These are phyloP conservation scores for Vespertilio murinus DNA, from an alignment of 2,797 vertebrate species.

Conservation along the genomic window DNA sequence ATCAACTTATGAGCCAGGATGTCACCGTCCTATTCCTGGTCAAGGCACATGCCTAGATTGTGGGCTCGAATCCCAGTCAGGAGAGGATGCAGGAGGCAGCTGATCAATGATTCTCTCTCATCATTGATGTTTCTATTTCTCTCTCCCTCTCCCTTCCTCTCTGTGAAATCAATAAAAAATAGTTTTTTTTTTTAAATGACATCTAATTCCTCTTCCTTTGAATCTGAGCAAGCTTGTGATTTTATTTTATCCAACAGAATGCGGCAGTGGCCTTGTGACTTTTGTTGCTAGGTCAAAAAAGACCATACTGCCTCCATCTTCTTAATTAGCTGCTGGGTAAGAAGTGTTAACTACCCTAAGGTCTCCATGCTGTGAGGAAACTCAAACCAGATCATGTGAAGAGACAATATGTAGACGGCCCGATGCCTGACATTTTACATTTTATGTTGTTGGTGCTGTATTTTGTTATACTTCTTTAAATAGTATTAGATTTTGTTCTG, in stretches of 20 bases:
- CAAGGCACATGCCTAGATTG: too few relatives aligned
- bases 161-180: too few relatives aligned
- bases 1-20: too few relatives aligned
- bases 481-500: slow-evolving; percentile 6
- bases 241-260: background rate
- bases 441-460: background rate
- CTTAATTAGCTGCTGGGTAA: background rate
- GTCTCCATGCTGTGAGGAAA: background rate
- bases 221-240: background rate
- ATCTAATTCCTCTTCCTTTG: background rate
- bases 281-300: background rate
- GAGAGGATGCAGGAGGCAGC: too few relatives aligned
- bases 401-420: background rate
- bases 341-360: background rate
- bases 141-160: background rate
- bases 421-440: background rate
- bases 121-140: background rate
- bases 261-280: background rate
- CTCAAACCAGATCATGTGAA: background rate
- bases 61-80: too few relatives aligned
- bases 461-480: slow-evolving; percentile 7
- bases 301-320: background rate
- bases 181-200: background rate
- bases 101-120: too few relatives aligned
- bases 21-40: too few relatives aligned